These are phyloP conservation scores for Emydura subglobosa DNA, from an alignment of 2,113 vertebrate species.

Conservation along the genomic window DNA sequence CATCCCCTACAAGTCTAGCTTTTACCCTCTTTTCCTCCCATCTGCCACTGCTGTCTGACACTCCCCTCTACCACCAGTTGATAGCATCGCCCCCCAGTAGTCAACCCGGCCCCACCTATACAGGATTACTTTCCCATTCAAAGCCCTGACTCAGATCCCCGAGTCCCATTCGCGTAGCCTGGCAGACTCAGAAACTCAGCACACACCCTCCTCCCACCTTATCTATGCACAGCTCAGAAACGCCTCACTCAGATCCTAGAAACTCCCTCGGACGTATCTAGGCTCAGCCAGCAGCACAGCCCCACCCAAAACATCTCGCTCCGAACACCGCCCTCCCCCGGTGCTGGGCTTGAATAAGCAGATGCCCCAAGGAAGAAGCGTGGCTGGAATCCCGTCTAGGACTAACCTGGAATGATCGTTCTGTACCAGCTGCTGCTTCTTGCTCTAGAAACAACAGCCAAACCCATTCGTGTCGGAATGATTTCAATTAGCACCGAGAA, in stretches of 20 bases:
- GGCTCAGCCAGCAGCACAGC: not conserved
- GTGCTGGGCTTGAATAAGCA: not conserved
- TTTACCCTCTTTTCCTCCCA: no score
- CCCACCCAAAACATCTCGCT: fast-evolving
- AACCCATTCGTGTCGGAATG: not conserved
- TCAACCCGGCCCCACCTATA: not conserved
- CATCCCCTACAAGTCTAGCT: not conserved
- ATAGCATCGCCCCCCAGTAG: fast-evolving
- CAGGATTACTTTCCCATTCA: not conserved
- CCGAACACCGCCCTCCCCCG: fast-evolving
- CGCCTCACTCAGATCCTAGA: not conserved
- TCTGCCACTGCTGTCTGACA: not conserved
- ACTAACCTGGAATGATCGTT: not conserved
- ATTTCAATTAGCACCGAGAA: not conserved
- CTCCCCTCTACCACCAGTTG: not conserved
- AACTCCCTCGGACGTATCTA: not conserved
- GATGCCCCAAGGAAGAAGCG: fast-evolving
- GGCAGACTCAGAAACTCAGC: no score
- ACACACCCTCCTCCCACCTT: not conserved
- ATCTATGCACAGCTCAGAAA: not conserved
- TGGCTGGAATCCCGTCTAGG: not conserved
- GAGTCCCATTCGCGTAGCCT: fast-evolving
- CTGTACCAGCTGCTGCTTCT: not conserved
- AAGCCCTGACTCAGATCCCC: not conserved
- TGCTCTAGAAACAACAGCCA: not conserved